Conservation (phyloP, 2,888 invertebrate genomes). For the Choristoneura rosaceana region DNA sequence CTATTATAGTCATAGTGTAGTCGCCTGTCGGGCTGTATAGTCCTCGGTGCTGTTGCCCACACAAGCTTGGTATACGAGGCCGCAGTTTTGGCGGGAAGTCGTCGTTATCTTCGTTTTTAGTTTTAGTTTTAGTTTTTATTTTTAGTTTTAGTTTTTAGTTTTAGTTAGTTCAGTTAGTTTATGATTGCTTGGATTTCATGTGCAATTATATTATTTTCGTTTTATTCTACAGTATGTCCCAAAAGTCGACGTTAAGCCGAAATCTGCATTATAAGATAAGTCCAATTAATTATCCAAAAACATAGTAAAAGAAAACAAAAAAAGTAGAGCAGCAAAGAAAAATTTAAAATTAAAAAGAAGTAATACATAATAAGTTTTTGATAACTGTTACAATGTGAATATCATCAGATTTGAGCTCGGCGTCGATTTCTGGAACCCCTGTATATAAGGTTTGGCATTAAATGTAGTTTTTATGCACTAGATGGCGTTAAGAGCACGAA, state of each 20-base stretch:
- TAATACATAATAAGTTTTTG: too few species aligned
- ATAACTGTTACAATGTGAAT: too few species aligned
- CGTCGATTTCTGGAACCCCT: too few species aligned
- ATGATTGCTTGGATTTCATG: neutral
- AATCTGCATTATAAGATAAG: too few species aligned
- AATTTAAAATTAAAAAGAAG: too few species aligned
- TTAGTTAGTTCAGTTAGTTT: slow-evolving; percentile 45
- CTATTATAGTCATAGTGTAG: slow-evolving; percentile 19
- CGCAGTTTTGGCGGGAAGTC: slow-evolving; percentile 82
- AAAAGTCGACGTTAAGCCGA: too few species aligned
- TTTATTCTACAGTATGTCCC: too few species aligned
- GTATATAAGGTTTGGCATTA: too few species aligned
- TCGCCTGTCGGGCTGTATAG: slow-evolving; percentile 52
- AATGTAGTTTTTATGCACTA: neutral
- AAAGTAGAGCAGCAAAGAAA: too few species aligned
- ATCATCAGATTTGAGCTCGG: too few species aligned
- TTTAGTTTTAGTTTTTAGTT: slow-evolving; percentile 42
- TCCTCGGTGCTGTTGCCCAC: slow-evolving; percentile 63
- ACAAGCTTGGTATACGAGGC: slow-evolving; percentile 85
- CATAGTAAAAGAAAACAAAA: too few species aligned
- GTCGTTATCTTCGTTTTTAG: slow-evolving; percentile 60
- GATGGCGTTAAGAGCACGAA: neutral
- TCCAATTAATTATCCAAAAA: too few species aligned
- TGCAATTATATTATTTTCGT: neutral
- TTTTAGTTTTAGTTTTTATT: slow-evolving; percentile 43